Base-by-base conservation (phyloP, 2,888 invertebrate genomes). In the Eristalis tenax region DNA sequence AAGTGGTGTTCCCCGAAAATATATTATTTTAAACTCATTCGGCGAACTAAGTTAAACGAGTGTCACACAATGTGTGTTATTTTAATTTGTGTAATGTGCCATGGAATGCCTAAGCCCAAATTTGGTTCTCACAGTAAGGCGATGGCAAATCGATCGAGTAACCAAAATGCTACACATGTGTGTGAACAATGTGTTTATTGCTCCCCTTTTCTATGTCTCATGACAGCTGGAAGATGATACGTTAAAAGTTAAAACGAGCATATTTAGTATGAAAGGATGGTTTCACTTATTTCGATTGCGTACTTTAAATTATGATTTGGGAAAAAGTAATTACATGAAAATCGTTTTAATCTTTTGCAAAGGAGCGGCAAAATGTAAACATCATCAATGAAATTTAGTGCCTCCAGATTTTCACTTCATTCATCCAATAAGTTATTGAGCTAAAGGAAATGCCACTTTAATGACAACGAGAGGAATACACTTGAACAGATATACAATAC, bases 391-490 rank as follows among this genome's bases (percentile, higher is more conserved):
- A 13, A 6, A 50, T 18, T n/a, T 50, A 43, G 59, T 66, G 65
- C 78, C 78, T 70, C 59, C 86, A 86, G 78, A 82, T 86, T 86
- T 82, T 78, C 78, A 86, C 78, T 82, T 66, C 64, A 85, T 85
- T 82, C 74, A 82, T 75, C 78, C 61, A 32, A 32, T 71, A 70
- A 86, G 82, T 75, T 82, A 86, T 86, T 82, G 82, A 74, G 70
- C 74, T 74, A 78, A 86, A 82, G 70, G 32, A 82, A 80, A 43
- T 15, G 43, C n/a, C 43, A 15, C 13, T 43, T 5, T 1, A 81
- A 69, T 82, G 57, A 77, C 69, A 85, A 81, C 76, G 32, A 73
- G 69, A 69, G 63, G 74, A n/a, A 11, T 59, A 59, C 59, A 59
- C 23, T 11, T 26, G 8, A 50, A n/a, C 32, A 32, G 2, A 18